Evolutionary conservation across 2,888 invertebrate species (phyloP).

Genomic region (Homarus gammarus): DNA sequence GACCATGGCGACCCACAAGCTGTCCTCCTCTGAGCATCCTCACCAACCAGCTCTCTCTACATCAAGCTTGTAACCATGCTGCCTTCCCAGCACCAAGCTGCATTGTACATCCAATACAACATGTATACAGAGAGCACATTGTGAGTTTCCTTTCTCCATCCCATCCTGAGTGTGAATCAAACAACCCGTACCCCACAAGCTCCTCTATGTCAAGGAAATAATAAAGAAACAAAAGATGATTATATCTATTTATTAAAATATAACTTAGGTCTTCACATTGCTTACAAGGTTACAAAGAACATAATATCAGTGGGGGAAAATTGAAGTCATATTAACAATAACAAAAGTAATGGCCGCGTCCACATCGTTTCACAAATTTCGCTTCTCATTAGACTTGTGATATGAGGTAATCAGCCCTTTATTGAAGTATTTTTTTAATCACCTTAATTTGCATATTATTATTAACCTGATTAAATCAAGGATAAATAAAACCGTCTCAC

Average conservation of each 20-base stretch:
- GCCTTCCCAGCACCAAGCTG: neutral
- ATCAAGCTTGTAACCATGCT: neutral
- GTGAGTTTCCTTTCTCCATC: neutral
- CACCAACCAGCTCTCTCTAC: neutral
- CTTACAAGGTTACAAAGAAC: constrained; percentile 68
- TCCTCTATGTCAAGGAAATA: neutral
- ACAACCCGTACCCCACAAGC: no score
- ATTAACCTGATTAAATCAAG: constrained; percentile 37
- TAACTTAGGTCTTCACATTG: constrained; percentile 72
- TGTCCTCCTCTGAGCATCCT: no score
- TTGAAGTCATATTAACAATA: neutral
- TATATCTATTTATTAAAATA: constrained; percentile 74
- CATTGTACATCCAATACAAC: neutral
- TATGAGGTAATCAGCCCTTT: neutral
- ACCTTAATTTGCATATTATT: neutral
- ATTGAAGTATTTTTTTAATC: neutral
- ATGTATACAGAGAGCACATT: neutral
- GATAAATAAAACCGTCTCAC: constrained; percentile 1
- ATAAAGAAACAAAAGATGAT: constrained; percentile 14
- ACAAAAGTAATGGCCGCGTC: constrained; percentile 25
- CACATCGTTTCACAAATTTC: constrained; percentile 5
- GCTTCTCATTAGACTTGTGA: constrained; percentile 13
- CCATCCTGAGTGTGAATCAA: neutral
- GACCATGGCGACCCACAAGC: no score
- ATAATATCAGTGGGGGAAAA: constrained; percentile 40